Base-by-base conservation (phyloP, 2,888 invertebrate species). In the Apamea epomidion region DNA sequence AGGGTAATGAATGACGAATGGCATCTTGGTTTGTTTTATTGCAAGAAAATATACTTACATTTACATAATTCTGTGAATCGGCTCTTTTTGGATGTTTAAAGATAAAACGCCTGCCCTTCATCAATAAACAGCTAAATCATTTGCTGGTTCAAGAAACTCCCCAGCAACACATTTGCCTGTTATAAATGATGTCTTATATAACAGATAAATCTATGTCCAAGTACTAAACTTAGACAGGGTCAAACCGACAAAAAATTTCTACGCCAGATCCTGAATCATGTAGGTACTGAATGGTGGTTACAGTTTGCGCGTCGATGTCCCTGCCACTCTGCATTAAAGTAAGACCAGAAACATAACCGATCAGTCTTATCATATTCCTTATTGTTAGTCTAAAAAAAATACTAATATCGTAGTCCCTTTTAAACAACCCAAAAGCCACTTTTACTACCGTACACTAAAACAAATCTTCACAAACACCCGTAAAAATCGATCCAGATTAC, bases 401-500 rank as follows among this genome's bases (percentile, higher is more conserved):
- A 70, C 21, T 29, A 70, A 2, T 5, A 21, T 51, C 21, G 29
- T 25, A 51, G 8, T 16, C 32, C 51, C 2, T 54, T 14, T 16
- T 8, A 25, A 25, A 37, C 0, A 37, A 25, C 25, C n/a, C 10
- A 37, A 69, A 29, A 51, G 0, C 18, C 16, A 21, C 4, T 51
- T 68, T 21, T 54, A 65, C 6, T 65, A 42, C 18, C 29, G 21
- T 25, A 54, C 14, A 25, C 0, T 58, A 70, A 76, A 65, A 21
- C 6, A 42, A 37, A 67, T n/a, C 7, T 48, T 65, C 14, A 6
- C 67, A 64, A 21, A 14, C 54, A 67, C 37, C 60, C 51, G 80
- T 14, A 76, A 82, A 85, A 75, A 76, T 83, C 14, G 77, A 76
- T 67, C 74, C 37, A 82, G 81, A 87, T 84, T 78, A 77, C 81